Evolutionary conservation across 2,113 vertebrate species (phyloP).

Genomic region (Ellobius talpinus): DNA sequence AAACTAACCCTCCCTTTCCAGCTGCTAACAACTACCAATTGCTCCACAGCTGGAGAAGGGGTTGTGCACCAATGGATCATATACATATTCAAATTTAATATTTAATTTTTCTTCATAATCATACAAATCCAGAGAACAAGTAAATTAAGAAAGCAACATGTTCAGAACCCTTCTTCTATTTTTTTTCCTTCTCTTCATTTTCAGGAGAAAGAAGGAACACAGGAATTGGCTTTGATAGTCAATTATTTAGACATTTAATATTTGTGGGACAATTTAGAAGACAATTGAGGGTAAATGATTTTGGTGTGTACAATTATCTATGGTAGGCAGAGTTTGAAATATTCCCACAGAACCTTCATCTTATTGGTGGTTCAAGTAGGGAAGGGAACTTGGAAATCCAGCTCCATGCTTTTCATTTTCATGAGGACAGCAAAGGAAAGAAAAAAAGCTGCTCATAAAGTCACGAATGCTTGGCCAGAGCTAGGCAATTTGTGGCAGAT

Average conservation of each 20-base stretch:
- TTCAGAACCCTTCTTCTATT: not conserved
- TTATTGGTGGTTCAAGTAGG: not conserved
- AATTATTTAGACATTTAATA: constrained; percentile 9
- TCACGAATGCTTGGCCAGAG: not conserved
- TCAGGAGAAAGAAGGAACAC: not conserved
- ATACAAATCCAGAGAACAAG: constrained; percentile 34
- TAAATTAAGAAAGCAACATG: not conserved
- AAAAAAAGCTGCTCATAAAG: not conserved
- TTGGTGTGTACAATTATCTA: not conserved
- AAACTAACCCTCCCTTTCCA: not conserved
- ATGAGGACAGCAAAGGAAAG: not conserved
- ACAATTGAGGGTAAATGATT: constrained; percentile 32
- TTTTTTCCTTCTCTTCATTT: not conserved
- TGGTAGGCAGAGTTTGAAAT: not conserved
- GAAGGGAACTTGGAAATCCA: constrained; percentile 27
- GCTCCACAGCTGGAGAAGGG: not conserved
- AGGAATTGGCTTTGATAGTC: not conserved
- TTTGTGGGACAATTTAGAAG: constrained; percentile 36
- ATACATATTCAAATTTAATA: not conserved
- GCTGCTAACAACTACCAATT: not conserved
- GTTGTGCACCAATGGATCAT: not conserved
- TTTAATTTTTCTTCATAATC: not conserved
- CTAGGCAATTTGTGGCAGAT: constrained; percentile 12
- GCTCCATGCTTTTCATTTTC: not conserved
- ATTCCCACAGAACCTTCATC: not conserved